Conservation (phyloP, 2,888 invertebrate genomes). For the Pachycephus smyrnensis region DNA sequence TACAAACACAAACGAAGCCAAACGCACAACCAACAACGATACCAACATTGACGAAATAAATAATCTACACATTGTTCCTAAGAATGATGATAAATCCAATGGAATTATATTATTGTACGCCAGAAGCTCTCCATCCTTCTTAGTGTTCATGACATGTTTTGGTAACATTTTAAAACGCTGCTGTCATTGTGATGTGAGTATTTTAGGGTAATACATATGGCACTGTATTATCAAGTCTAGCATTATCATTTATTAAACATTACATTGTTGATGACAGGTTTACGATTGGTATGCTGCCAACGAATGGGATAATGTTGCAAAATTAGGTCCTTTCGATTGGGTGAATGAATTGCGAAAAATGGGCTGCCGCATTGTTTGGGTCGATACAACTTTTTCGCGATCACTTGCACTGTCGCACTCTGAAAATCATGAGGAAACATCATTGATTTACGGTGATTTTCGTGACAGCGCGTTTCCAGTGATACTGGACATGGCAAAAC, state of each 20-base stretch:
- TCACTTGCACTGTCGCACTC: slow-evolving; percentile 32
- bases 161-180: slow-evolving; percentile 35
- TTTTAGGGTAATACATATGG: neutral
- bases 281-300: slow-evolving; percentile 50
- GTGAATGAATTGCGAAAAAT: slow-evolving; percentile 43
- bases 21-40: neutral
- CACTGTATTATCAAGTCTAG: neutral
- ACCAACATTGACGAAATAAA: neutral
- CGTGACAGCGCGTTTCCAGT: slow-evolving; percentile 47
- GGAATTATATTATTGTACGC: slow-evolving; percentile 46
- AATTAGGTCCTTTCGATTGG: slow-evolving; percentile 50
- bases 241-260: neutral
- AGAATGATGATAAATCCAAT: slow-evolving; percentile 11
- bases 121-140: slow-evolving; percentile 38
- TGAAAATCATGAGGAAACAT: neutral
- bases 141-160: slow-evolving; percentile 45
- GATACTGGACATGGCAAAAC: slow-evolving; percentile 48
- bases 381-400: slow-evolving; percentile 48
- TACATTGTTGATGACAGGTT: slow-evolving; percentile 35
- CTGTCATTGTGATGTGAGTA: slow-evolving; percentile 44
- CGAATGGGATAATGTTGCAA: slow-evolving; percentile 51
- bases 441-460: slow-evolving; percentile 40
- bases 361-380: slow-evolving; percentile 48
- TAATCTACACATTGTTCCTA: neutral
- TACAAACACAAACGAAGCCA: neutral